Evolutionary conservation across 2,888 invertebrate genomes (phyloP).

Genomic region (Orchestes rusci): DNA sequence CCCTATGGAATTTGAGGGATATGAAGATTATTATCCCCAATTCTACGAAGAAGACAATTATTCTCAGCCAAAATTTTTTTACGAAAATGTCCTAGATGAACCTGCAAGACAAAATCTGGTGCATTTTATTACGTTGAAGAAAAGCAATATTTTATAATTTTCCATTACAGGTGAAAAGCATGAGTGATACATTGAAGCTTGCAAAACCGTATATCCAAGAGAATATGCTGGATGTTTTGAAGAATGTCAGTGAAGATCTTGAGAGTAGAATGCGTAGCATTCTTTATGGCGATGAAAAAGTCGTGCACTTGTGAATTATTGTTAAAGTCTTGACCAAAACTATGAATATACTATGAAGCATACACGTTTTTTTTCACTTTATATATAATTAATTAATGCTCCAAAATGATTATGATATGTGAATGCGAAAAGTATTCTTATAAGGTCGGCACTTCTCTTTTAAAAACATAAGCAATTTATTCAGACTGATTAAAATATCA

Average conservation of each 20-base stretch:
- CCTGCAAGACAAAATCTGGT: constrained; percentile 64
- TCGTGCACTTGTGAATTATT: constrained; percentile 22
- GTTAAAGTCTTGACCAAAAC: background rate
- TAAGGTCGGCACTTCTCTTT: too few relatives aligned
- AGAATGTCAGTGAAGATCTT: constrained; percentile 67
- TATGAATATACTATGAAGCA: constrained; percentile 1
- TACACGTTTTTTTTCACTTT: background rate
- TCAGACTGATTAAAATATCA: background rate
- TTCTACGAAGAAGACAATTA: constrained; percentile 79
- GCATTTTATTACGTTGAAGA: constrained; percentile 19
- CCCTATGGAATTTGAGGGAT: constrained; percentile 56
- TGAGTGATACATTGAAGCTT: constrained; percentile 69
- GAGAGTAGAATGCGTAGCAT: constrained; percentile 42
- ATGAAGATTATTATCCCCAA: constrained; percentile 69
- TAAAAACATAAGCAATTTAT: too few relatives aligned
- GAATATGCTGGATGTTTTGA: constrained; percentile 72
- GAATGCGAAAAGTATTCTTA: too few relatives aligned
- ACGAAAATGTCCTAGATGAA: constrained; percentile 66
- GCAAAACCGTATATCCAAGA: constrained; percentile 72
- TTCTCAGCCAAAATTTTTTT: constrained; percentile 72
- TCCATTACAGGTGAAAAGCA: constrained; percentile 48
- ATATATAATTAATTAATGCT: too few relatives aligned
- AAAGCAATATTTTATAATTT: constrained; percentile 1
- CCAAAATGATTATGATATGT: too few relatives aligned
- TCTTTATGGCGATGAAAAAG: constrained; percentile 4